Evolutionary conservation across 1,140 invertebrate species (phyloP).

Genomic region (Diorhabda elongata): DNA sequence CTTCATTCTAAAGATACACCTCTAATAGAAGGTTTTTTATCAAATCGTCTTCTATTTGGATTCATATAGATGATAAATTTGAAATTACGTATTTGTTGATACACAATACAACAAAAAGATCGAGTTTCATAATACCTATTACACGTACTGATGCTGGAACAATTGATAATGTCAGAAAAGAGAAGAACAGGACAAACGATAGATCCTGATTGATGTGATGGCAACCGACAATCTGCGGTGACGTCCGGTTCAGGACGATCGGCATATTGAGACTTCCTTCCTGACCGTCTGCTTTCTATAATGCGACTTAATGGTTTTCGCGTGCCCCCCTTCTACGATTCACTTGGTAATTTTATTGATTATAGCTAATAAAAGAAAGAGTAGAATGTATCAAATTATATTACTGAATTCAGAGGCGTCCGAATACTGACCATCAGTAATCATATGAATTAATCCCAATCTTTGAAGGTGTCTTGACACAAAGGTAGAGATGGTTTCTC

Average conservation of each 20-base stretch:
- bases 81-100: too few relatives aligned
- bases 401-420: slow-evolving; percentile 5
- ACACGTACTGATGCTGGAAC: slow-evolving; percentile 18
- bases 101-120: too few relatives aligned
- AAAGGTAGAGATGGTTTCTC: too few relatives aligned
- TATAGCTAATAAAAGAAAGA: slow-evolving; percentile 31
- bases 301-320: slow-evolving; percentile 36
- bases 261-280: slow-evolving; percentile 47
- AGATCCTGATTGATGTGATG: slow-evolving; percentile 43
- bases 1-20: too few relatives aligned
- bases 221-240: slow-evolving; percentile 41
- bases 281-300: slow-evolving; percentile 33
- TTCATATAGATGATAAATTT: too few relatives aligned
- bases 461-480: too few relatives aligned
- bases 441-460: too few relatives aligned
- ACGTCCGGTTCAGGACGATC: slow-evolving; percentile 43
- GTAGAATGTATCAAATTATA: slow-evolving; percentile 19
- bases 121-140: background rate
- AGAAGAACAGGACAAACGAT: slow-evolving; percentile 27
- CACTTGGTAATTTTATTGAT: slow-evolving; percentile 35
- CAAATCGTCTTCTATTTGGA: too few relatives aligned
- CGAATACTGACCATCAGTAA: background rate
- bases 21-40: too few relatives aligned
- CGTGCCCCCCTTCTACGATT: slow-evolving; percentile 25
- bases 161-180: slow-evolving; percentile 37